These are phyloP conservation scores for Drosophila setosimentum DNA, from an alignment of 2,888 invertebrate genomes.

Conservation along the genomic window DNA sequence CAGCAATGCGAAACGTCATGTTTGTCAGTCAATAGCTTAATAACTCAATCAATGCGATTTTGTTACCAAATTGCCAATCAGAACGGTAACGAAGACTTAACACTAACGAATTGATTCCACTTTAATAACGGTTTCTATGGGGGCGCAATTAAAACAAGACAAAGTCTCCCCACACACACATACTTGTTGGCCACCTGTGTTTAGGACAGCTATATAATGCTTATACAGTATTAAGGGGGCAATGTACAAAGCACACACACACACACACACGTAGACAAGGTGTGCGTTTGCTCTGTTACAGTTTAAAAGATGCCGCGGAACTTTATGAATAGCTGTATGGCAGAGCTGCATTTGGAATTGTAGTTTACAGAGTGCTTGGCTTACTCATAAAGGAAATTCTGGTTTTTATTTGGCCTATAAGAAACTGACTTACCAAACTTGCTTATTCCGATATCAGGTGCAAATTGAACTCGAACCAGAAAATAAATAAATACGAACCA, in stretches of 20 bases:
- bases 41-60: conserved; percentile 48
- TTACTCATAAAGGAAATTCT: neutral
- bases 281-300: neutral
- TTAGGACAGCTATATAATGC: conserved; percentile 23
- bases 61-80: conserved; percentile 43
- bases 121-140: conserved; percentile 39
- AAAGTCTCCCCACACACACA: conserved; percentile 8
- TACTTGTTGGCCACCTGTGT: conserved; percentile 15
- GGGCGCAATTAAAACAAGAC: conserved; percentile 47
- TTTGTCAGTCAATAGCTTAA: conserved; percentile 12
- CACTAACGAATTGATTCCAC: conserved; percentile 32
- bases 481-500: neutral
- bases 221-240: conserved; percentile 38
- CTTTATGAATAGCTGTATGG: neutral
- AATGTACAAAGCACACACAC: conserved; percentile 35
- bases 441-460: conserved; percentile 19
- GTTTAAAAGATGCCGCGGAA: neutral
- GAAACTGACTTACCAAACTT: neutral
- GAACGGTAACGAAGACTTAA: conserved; percentile 51
- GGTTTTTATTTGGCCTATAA: neutral
- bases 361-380: neutral
- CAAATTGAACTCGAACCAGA: conserved; percentile 26
- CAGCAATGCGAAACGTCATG: conserved; percentile 32
- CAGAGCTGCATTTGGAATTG: neutral
- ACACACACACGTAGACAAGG: neutral